These are phyloP conservation scores for Drosophila equinoxialis DNA, from an alignment of 1,140 invertebrate species.

Conservation along the genomic window DNA sequence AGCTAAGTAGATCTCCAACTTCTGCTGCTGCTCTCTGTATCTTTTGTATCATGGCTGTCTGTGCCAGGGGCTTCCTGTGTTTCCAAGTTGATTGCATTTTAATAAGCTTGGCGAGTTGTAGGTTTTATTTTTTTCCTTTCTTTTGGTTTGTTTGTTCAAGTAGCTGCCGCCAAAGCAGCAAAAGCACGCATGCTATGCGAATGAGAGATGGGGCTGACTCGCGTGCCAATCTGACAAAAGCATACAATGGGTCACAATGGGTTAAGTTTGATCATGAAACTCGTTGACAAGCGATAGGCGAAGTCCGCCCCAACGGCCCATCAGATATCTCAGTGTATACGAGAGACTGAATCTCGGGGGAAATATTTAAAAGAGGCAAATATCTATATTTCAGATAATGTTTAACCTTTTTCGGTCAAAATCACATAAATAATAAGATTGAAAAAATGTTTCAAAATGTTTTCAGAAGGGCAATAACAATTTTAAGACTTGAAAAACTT, in stretches of 20 bases:
- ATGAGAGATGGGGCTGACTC: slow-evolving; percentile 34
- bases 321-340: slow-evolving; percentile 1
- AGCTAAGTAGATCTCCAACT: slow-evolving; percentile 26
- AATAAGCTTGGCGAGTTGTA: slow-evolving; percentile 57
- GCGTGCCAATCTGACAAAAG: slow-evolving; percentile 56
- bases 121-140: slow-evolving; percentile 20
- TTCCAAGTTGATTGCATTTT: slow-evolving; percentile 71
- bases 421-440: neutral
- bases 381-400: neutral
- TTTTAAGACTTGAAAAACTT: too few species aligned
- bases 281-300: slow-evolving; percentile 9
- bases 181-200: slow-evolving; percentile 61
- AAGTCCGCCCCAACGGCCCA: slow-evolving; percentile 12
- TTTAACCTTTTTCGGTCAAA: neutral
- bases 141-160: slow-evolving; percentile 53
- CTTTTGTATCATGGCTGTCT: neutral
- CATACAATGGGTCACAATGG: slow-evolving; percentile 57
- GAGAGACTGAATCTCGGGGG: neutral
- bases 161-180: slow-evolving; percentile 49
- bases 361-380: neutral
- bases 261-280: slow-evolving; percentile 53
- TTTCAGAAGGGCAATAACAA: too few species aligned
- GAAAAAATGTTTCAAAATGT: too few species aligned
- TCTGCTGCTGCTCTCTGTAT: slow-evolving; percentile 8
- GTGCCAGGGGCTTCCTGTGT: slow-evolving; percentile 58